These are phyloP conservation scores for Eremophila alpestris DNA, from an alignment of 2,797 vertebrate genomes.

Conservation along the genomic window DNA sequence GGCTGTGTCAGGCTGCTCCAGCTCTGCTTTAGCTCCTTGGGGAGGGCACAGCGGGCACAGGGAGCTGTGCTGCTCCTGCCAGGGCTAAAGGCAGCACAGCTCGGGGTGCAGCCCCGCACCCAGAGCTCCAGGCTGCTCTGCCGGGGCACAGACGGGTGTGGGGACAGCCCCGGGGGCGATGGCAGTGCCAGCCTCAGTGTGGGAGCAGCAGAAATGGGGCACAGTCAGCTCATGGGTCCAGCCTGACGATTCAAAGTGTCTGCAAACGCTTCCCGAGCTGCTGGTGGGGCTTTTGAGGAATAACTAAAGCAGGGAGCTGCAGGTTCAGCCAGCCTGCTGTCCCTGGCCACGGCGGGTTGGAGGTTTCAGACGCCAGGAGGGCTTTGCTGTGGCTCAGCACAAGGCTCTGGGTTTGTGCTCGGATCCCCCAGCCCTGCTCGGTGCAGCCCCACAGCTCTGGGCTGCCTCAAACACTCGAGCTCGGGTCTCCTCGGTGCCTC, in stretches of 20 bases:
- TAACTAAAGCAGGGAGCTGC: neutral
- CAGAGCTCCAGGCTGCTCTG: neutral
- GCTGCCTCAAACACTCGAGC: accelerated
- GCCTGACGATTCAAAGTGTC: neutral
- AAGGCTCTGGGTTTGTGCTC: neutral
- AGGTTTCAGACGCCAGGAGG: accelerated
- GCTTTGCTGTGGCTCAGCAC: neutral
- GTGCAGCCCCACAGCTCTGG: neutral
- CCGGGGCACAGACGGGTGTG: neutral
- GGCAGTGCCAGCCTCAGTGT: neutral
- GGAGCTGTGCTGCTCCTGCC: neutral
- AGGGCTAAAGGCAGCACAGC: neutral
- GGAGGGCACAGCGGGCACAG: neutral
- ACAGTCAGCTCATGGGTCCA: neutral
- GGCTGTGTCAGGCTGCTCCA: neutral
- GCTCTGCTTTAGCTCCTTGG: neutral
- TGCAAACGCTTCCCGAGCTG: neutral
- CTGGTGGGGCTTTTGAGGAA: neutral
- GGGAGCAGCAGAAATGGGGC: neutral
- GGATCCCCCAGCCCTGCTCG: neutral
- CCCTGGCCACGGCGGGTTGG: neutral
- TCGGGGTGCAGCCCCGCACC: neutral
- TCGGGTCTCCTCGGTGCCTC: neutral
- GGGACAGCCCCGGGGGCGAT: neutral
- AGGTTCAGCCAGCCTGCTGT: accelerated